Evolutionary conservation across 2,888 invertebrate genomes (phyloP), one percentile per base, ranked within the genome.

Genomic region (Drosophila mettleri): DNA sequence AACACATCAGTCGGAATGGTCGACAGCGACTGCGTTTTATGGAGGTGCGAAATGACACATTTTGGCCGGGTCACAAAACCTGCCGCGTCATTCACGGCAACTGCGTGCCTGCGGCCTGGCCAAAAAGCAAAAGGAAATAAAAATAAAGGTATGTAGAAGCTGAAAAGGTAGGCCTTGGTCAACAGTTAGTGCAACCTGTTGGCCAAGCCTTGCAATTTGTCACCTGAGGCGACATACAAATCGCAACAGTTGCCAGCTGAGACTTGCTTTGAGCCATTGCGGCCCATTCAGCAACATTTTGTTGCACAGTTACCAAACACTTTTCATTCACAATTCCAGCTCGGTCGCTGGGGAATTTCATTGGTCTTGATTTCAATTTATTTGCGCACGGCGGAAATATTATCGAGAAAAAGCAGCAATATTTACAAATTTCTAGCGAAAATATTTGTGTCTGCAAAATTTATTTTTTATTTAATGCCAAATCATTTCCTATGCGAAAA

Each of bases 41-140:
- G 82, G 34, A 85, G 80, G 85, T 86, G 85, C 87, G 87, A 86
- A 86, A 87, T 87, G 74, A 63, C 87, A 87, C 85, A 87, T 84
- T 80, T 78, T 70, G 62, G 31, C 49, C 61, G 52, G 70, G 68
- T 61, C 74, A 71, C 66, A 49, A 69, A 84, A 86, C 85, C 85
- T 80, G 85, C 85, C 80, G 80, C 76, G 85, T 87, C 85, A 87
- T 87, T 84, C 75, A 83, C 54, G 48, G 36, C 45, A 52, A n/a
- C 31, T 12, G 58, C 54, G 62, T 73, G 74, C 80, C 68, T 78
- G 78, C 38, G 38, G 16, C 51, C 33, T n/a, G 14, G 6, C n/a
- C 66, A 22, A 41, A 7, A 14, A 8, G 43, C 12, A 46, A 18
- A 46, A 24, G 14, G n/a, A 12, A 31, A 46, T 29, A 16, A 29